A percentile compares a stretch with the other conserved stretches of the same genome.
These are phyloP conservation scores for Theristus sp. DNA, from an alignment of 2,888 invertebrate genomes.

Conservation along the genomic window DNA sequence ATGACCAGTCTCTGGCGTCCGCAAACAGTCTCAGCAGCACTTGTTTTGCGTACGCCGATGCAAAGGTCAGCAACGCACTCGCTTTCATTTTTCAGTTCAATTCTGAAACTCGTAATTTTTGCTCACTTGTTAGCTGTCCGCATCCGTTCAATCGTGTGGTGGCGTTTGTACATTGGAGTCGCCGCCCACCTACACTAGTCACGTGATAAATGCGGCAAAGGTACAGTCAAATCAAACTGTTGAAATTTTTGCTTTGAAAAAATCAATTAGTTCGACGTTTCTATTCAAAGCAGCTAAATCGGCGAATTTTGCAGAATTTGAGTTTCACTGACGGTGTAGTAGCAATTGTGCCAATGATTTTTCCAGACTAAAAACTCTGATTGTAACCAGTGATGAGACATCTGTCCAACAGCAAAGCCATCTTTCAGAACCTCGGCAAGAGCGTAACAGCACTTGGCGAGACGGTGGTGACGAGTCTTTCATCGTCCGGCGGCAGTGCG, in stretches of 20 bases:
- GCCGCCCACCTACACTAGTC: slow-evolving; percentile 33
- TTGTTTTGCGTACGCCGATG: neutral
- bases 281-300: no score
- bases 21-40: neutral
- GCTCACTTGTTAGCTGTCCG: slow-evolving; percentile 2
- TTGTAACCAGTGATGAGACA: no score
- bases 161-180: slow-evolving; percentile 31
- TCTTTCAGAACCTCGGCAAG: slow-evolving; percentile 31
- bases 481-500: neutral
- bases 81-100: neutral
- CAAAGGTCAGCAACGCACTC: neutral
- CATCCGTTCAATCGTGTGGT: slow-evolving; percentile 29
- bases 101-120: neutral
- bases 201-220: slow-evolving; percentile 35
- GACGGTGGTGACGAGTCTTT: slow-evolving; percentile 19
- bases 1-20: neutral
- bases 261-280: no score
- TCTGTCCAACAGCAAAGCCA: no score
- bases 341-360: no score
- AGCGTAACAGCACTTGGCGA: slow-evolving; percentile 34
- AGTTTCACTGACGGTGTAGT: no score
- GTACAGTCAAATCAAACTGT: slow-evolving; percentile 21
- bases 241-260: no score
- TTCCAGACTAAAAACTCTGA: no score
- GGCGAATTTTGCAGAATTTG: no score